Evolutionary conservation across 2,888 invertebrate species (phyloP), one percentile per base, ranked within the genome.

Genomic region (Oxytorus armatus): DNA sequence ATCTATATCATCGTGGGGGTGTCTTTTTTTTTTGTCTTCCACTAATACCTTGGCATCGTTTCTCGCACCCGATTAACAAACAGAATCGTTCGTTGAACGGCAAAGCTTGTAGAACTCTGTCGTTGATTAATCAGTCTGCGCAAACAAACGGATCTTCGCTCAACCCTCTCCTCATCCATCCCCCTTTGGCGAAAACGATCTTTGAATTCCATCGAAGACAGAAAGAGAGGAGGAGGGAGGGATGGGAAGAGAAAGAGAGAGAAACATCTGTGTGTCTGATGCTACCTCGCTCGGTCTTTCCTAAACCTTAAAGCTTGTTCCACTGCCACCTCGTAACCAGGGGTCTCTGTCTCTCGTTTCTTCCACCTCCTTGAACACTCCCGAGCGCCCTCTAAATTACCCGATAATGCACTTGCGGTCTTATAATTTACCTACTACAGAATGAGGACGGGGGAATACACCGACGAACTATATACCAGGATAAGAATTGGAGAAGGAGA

Each of bases 381-480:
- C 74, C 78, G 79, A 79, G 80, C 80, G 78, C 80, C 79, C 81
- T 81, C 82, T 85, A 86, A 86, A 86, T 88, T 84, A 87, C 87
- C 83, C 84, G 87, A 87, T 88, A 87, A 87, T 86, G 86, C 86
- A 85, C 83, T 84, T 80, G 81, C 74, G 83, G 82, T 81, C 83
- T 87, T 87, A 86, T 66, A 87, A 88, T 88, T 86, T 85, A 84
- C 83, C 82, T 72, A 14, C 11, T 49, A 44, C 10, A 36, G 49
- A 25, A 5, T 25, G 1, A n/a, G 36, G 10, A 10, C n/a, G 11
- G 53, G 70, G 63, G 63, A 82, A 61, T 47, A 72, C 42, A 70
- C 47, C 53, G 61, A 33, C n/a, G 16, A 47, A 42, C 59, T 53
- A 63, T n/a, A n/a, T 53, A 39, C 59, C 25, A 25, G 61, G 69